A percentile compares a stretch with the other conserved stretches of the same genome.
Evolutionary conservation across 2,113 vertebrate species (phyloP).

Genomic region (Ceyx cyanopectus): DNA sequence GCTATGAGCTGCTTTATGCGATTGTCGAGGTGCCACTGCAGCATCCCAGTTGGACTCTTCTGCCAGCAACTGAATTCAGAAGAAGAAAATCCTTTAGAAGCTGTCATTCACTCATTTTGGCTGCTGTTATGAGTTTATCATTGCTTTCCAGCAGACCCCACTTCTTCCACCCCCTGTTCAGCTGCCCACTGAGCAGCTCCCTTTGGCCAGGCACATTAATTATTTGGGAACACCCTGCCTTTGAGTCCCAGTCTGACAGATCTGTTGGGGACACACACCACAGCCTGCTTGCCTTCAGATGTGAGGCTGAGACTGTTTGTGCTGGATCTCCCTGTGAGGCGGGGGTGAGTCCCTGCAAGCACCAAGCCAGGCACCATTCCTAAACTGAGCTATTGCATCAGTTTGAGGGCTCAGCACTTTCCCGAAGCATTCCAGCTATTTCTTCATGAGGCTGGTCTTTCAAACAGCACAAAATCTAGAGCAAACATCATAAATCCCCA

Average conservation of each 20-base stretch:
- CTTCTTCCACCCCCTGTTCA: neutral
- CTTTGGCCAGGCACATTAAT: neutral
- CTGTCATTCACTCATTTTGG: neutral
- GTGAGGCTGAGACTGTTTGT: accelerated
- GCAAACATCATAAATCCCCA: constrained; percentile 21
- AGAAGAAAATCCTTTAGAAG: neutral
- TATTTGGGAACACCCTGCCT: neutral
- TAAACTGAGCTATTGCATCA: neutral
- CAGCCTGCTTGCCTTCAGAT: neutral
- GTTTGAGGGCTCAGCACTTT: neutral
- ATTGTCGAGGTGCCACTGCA: neutral
- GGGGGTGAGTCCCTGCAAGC: accelerated
- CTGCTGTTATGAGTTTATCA: accelerated
- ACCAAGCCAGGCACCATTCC: neutral
- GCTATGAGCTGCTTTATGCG: neutral
- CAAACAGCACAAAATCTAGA: neutral
- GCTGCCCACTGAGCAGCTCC: neutral
- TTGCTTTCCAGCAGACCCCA: neutral
- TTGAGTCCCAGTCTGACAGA: neutral
- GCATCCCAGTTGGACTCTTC: neutral
- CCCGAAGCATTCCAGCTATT: constrained; percentile 36
- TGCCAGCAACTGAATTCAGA: accelerated
- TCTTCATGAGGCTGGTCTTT: constrained; percentile 14
- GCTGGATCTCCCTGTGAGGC: neutral
- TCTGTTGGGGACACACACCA: neutral